Evolutionary conservation across 2,888 invertebrate species (phyloP), one percentile per base, ranked within the genome.

Genomic region (Pimpla rufipes): DNA sequence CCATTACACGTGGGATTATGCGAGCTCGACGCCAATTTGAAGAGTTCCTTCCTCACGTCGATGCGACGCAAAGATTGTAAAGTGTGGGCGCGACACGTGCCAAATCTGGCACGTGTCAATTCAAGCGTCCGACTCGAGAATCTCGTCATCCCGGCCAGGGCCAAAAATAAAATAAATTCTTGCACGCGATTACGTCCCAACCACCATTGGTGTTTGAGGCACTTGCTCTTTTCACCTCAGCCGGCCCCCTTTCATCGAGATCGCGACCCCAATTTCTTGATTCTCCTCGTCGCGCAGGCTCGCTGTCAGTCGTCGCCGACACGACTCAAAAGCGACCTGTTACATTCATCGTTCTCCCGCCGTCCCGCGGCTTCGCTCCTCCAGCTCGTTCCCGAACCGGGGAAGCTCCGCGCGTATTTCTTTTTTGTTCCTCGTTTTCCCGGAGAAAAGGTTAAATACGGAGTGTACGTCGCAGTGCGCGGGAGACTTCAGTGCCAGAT

Each of bases 291-390:
- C n/a, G 13, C 5, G 2, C 40, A 66, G 18, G 13, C 8, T 13
- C 23, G 10, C 5, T 29, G 18, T n/a, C n/a, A 37, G 42, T 47
- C 29, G 29, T 16, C 29, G 59, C 52, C 18, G 50, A 52, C 42
- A 45, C 40, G 84, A 84, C 77, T 90, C 85, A 88, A 89, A 89
- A 84, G 85, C 87, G 87, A 89, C 89, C 89, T 90, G 91, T 91
- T 91, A 92, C 91, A 90, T 92, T 90, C 88, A 90, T 89, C 89
- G 89, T 88, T 84, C 78, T 42, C 21, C 47, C 21, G 47, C 67
- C 16, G 11, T 35, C 59, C n/a, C 29, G 11, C 47, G 8, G n/a
- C 13, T n/a, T 21, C 40, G 29, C 5, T 29, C 37, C 40, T 71
- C 42, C 13, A 23, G 21, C 21, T 21, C 71, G 29, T 57, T 23